These are phyloP conservation scores for Neuroscelio doddi DNA, from an alignment of 2,888 invertebrate species.

Conservation along the genomic window DNA sequence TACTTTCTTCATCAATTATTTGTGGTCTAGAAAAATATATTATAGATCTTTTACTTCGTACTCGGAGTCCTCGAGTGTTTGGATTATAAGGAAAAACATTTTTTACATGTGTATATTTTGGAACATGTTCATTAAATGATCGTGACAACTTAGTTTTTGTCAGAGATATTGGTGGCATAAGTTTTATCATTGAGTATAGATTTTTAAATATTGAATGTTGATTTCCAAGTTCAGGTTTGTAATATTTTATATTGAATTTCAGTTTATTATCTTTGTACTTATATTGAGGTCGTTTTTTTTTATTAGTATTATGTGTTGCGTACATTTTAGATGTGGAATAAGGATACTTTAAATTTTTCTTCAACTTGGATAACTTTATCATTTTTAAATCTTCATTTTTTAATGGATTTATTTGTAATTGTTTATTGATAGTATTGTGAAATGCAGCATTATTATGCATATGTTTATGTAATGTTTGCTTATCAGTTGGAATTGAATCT, in stretches of 20 bases:
- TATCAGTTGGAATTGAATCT: not conserved
- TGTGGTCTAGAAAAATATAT: slow-evolving; percentile 6
- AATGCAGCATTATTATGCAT: too few species aligned
- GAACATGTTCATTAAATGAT: too few species aligned
- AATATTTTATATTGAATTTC: not conserved
- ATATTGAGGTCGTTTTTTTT: slow-evolving; percentile 20
- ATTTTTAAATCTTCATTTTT: not conserved
- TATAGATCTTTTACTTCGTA: slow-evolving; percentile 26
- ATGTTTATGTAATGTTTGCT: slow-evolving; percentile 1
- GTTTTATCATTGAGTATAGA: too few species aligned
- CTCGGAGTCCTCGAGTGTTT: slow-evolving; percentile 46
- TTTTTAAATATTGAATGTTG: too few species aligned
- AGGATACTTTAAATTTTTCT: too few species aligned
- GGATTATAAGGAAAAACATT: slow-evolving; percentile 18
- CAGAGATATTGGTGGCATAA: too few species aligned
- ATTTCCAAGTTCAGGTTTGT: not conserved
- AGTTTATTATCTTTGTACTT: not conserved
- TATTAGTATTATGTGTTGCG: slow-evolving; percentile 3
- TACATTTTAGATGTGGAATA: not conserved
- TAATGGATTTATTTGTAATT: slow-evolving; percentile 1
- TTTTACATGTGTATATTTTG: too few species aligned
- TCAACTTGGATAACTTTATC: too few species aligned
- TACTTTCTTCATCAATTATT: not conserved
- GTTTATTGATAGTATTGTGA: too few species aligned
- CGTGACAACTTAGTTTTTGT: too few species aligned